phyloP scores from a whole-genome alignment of 1,140 invertebrate genomes.

The Bursaphelenchus mucronatus region DNA sequence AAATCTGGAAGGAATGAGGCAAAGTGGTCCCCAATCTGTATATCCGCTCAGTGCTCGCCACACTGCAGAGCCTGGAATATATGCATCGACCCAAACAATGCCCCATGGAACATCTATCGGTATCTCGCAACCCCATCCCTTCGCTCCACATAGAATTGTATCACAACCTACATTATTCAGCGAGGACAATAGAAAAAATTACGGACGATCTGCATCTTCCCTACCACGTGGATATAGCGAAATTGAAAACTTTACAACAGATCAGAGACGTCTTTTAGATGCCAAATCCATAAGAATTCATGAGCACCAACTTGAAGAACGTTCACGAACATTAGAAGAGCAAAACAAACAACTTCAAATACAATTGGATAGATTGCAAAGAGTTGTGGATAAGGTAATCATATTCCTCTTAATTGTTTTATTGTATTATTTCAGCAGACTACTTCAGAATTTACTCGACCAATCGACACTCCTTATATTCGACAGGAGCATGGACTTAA shows the following conservation, averaged over 20 bases:
- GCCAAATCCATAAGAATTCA: conserved; percentile 39
- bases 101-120: conserved; percentile 6
- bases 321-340: conserved; percentile 51
- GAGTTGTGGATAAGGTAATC: conserved; percentile 36
- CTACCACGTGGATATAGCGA: conserved; percentile 14
- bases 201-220: conserved; percentile 25
- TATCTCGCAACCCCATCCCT: too few relatives aligned
- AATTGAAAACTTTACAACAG: conserved; percentile 20
- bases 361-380: conserved; percentile 53
- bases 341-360: conserved; percentile 56
- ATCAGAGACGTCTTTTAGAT: conserved; percentile 34
- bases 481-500: conserved; percentile 13
- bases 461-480: background rate
- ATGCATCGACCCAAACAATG: conserved; percentile 31
- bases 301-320: conserved; percentile 53
- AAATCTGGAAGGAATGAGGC: conserved; percentile 34
- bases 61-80: conserved; percentile 6
- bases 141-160: too few relatives aligned
- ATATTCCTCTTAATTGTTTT: background rate
- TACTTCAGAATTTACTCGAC: background rate
- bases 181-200: background rate
- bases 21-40: background rate
- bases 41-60: conserved; percentile 7
- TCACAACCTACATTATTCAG: conserved; percentile 19
- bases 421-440: background rate